Evolutionary conservation across 2,888 invertebrate species (phyloP).

Genomic region (Cephus nigrinus): DNA sequence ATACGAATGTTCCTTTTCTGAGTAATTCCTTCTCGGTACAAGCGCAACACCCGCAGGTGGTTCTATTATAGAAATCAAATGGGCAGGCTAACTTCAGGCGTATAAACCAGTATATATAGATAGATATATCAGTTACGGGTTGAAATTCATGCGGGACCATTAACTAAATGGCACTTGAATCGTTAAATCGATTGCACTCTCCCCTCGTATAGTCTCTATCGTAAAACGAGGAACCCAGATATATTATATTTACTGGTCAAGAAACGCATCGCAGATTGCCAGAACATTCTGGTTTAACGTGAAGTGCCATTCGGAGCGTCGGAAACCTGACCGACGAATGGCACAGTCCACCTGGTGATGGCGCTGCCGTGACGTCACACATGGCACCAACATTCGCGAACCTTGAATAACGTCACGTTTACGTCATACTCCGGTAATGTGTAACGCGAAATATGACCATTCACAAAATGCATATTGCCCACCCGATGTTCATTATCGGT

Average conservation of each 20-base stretch:
- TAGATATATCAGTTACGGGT: no score
- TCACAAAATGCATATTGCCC: neutral
- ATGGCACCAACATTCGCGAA: neutral
- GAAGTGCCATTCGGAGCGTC: neutral
- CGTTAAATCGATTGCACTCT: neutral
- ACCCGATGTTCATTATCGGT: neutral
- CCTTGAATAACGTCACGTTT: neutral
- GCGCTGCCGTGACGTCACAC: neutral
- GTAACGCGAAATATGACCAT: neutral
- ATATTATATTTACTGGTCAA: neutral
- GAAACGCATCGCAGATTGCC: neutral
- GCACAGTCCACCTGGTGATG: neutral
- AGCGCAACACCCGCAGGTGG: neutral
- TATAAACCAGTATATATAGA: no score
- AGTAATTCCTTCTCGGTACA: neutral
- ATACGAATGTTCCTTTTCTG: conserved; percentile 43
- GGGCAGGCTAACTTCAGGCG: neutral
- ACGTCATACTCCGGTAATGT: neutral
- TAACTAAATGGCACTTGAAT: neutral
- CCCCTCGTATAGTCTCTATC: neutral
- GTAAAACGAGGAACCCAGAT: neutral
- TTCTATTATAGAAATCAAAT: neutral
- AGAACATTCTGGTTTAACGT: neutral
- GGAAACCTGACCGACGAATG: neutral
- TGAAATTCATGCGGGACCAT: neutral